These are phyloP conservation scores for Antheraea assamensis DNA, from an alignment of 2,888 invertebrate species.

Conservation along the genomic window DNA sequence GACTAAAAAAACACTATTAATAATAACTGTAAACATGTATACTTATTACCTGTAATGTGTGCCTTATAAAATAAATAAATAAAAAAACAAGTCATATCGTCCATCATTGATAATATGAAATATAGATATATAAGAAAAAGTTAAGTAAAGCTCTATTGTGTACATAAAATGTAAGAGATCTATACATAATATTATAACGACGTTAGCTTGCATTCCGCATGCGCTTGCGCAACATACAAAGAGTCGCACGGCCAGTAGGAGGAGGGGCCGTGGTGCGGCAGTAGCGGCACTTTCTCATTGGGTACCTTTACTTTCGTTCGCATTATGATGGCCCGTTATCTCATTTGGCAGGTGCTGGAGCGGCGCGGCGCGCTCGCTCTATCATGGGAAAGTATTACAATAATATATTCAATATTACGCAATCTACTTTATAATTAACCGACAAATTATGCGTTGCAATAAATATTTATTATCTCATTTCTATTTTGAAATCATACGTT, in stretches of 20 bases:
- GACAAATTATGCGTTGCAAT: background rate
- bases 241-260: constrained; percentile 54
- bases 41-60: too few species aligned
- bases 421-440: constrained; percentile 39
- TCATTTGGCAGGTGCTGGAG: constrained; percentile 77
- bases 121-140: background rate
- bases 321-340: constrained; percentile 70
- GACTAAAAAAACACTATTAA: too few species aligned
- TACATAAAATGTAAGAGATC: constrained; percentile 2
- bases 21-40: too few species aligned
- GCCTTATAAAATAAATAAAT: too few species aligned
- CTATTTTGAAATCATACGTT: background rate
- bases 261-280: constrained; percentile 30
- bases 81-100: too few species aligned
- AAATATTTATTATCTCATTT: background rate
- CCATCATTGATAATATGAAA: background rate
- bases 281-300: constrained; percentile 68
- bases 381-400: constrained; percentile 75
- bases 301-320: constrained; percentile 78
- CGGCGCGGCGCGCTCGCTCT: constrained; percentile 48
- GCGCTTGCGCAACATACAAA: constrained; percentile 74
- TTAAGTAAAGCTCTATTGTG: background rate
- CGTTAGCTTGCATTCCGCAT: constrained; percentile 58
- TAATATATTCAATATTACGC: constrained; percentile 65
- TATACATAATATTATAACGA: constrained; percentile 30